phyloP scores from a whole-genome alignment of 2,113 vertebrate genomes.

The Podocnemis expansa region DNA sequence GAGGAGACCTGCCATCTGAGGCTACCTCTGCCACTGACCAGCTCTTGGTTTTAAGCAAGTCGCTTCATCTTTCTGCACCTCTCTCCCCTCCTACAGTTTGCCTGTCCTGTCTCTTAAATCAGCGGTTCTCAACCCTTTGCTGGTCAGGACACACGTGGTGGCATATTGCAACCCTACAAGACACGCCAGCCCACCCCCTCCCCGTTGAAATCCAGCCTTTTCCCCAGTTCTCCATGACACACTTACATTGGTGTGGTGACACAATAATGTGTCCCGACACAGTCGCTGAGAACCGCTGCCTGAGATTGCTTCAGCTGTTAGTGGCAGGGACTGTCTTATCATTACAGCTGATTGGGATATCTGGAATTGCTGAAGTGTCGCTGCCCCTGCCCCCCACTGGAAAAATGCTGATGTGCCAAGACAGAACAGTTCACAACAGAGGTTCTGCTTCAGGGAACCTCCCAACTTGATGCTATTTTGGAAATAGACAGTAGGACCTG shows the following conservation, averaged over 20 bases:
- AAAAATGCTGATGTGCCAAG: neutral
- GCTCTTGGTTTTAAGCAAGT: neutral
- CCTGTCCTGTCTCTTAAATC: neutral
- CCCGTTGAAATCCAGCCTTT: too few relatives aligned
- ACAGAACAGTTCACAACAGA: neutral
- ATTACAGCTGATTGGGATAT: neutral
- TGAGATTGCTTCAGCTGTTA: neutral
- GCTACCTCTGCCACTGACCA: neutral
- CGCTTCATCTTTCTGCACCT: neutral
- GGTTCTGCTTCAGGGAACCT: neutral
- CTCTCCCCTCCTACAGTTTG: neutral
- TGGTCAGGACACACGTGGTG: too few relatives aligned
- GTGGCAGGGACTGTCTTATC: neutral
- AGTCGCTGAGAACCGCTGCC: too few relatives aligned
- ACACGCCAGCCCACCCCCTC: too few relatives aligned
- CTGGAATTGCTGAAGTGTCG: neutral
- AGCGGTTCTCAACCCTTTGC: too few relatives aligned
- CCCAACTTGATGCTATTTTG: neutral
- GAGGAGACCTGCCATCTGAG: neutral
- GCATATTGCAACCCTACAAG: too few relatives aligned
- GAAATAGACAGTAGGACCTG: neutral
- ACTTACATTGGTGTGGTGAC: too few relatives aligned
- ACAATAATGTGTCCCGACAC: too few relatives aligned
- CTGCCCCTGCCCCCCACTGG: accelerated
- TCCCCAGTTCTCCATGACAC: too few relatives aligned